A percentile compares a stretch with the other conserved stretches of the same genome.
Evolutionary conservation across 2,113 vertebrate species (phyloP).

Genomic region (Anser cygnoides): DNA sequence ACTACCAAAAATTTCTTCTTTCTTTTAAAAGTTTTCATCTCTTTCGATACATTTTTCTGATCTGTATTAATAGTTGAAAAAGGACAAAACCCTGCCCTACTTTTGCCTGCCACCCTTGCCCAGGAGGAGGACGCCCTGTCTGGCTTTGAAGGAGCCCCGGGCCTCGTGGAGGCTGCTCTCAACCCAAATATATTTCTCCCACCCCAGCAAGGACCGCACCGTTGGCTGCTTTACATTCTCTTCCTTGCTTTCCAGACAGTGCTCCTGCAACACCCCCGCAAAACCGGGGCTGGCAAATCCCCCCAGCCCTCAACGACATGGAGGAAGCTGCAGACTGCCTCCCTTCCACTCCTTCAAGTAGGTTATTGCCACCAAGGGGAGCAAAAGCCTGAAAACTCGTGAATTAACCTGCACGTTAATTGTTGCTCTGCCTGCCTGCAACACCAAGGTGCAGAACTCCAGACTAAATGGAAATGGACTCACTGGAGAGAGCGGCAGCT

Average conservation of each 20-base stretch:
- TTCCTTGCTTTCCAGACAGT: not conserved
- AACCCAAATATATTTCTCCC: not conserved
- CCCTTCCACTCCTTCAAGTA: not conserved
- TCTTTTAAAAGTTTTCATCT: not conserved
- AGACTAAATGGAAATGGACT: not conserved
- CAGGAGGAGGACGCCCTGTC: not conserved
- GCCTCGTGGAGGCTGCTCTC: not conserved
- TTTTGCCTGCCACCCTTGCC: not conserved
- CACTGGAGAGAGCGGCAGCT: not conserved
- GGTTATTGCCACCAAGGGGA: not conserved
- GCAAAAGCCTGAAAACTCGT: not conserved
- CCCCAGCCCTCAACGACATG: fast-evolving
- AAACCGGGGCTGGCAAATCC: not conserved
- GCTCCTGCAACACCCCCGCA: not conserved
- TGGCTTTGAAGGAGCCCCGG: not conserved
- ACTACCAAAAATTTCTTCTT: not conserved
- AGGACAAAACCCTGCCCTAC: not conserved
- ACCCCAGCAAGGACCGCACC: not conserved
- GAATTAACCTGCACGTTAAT: not conserved
- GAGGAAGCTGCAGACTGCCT: not conserved
- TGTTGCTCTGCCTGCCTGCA: not conserved
- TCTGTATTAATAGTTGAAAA: conserved; percentile 15
- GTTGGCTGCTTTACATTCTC: not conserved
- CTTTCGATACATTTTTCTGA: not conserved
- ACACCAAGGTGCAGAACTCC: not conserved